These are phyloP conservation scores for Lagopus muta DNA, from an alignment of 2,113 vertebrate species.

Conservation along the genomic window DNA sequence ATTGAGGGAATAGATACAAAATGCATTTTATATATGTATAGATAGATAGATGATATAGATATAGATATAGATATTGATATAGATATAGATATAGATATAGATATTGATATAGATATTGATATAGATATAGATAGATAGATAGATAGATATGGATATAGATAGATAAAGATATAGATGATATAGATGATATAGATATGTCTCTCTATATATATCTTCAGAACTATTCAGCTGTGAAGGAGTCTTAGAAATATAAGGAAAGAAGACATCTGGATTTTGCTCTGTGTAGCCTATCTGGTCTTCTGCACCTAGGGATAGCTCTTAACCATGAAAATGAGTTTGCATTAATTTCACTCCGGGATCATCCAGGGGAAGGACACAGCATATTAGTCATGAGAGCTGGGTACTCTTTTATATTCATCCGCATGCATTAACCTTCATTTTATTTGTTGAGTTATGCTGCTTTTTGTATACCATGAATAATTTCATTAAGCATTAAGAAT, in stretches of 20 bases:
- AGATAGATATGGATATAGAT: no score
- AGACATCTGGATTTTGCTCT: background rate
- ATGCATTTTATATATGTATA: background rate
- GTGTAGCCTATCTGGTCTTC: background rate
- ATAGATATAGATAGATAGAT: no score
- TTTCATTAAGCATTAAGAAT: conserved; percentile 82
- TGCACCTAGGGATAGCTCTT: conserved; percentile 35
- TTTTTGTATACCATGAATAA: conserved; percentile 84
- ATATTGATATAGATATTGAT: no score
- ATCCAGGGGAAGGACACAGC: conserved; percentile 64
- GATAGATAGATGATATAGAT: no score
- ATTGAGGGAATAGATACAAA: background rate
- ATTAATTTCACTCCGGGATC: conserved; percentile 72
- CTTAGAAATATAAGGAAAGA: background rate
- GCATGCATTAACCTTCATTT: conserved; percentile 85
- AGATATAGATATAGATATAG: no score
- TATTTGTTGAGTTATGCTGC: conserved; percentile 79
- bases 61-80: no score
- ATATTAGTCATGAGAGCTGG: conserved; percentile 52
- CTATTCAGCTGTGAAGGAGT: background rate
- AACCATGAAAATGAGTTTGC: conserved; percentile 68
- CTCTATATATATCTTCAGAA: background rate
- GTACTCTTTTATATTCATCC: conserved; percentile 69
- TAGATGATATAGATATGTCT: no score
- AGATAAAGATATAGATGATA: no score